phyloP scores from a whole-genome alignment of 2,113 vertebrate species.

The Brienomyrus longianalis region DNA sequence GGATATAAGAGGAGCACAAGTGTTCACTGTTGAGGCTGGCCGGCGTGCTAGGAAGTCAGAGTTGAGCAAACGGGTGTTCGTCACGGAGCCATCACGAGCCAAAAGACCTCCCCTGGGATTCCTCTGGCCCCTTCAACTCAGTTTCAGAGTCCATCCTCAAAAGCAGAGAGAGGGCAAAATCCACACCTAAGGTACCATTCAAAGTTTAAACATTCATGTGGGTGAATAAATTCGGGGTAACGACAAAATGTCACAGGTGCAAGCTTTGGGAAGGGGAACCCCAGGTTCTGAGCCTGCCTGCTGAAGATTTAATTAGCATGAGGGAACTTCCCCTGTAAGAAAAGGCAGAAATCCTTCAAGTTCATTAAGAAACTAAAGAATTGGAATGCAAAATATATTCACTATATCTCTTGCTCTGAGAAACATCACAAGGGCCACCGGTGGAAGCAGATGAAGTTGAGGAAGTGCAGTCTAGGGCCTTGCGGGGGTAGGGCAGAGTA shows the following conservation, averaged over 20 bases:
- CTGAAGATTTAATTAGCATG: background rate
- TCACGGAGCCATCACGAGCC: background rate
- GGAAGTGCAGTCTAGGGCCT: slow-evolving; percentile 33
- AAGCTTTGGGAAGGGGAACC: background rate
- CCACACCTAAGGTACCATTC: background rate
- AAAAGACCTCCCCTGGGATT: background rate
- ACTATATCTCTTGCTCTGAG: slow-evolving; percentile 39
- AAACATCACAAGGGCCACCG: slow-evolving; percentile 35
- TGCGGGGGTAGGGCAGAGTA: slow-evolving; percentile 38
- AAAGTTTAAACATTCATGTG: background rate
- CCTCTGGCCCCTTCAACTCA: background rate
- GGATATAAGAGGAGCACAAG: background rate
- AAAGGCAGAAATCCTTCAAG: background rate
- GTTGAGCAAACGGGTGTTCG: background rate
- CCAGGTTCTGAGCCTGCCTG: background rate
- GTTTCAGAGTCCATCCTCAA: background rate
- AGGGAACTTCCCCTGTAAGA: background rate
- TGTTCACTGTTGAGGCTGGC: background rate
- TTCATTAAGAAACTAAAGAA: background rate
- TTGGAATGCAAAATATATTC: slow-evolving; percentile 3
- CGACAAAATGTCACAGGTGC: background rate
- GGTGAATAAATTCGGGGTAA: background rate
- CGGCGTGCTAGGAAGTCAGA: background rate
- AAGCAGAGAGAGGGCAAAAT: background rate
- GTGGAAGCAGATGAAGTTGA: slow-evolving; percentile 23